A percentile compares a stretch with the other conserved stretches of the same genome.
Conservation (phyloP, 2,113 vertebrate genomes). For the Pavo muticus region DNA sequence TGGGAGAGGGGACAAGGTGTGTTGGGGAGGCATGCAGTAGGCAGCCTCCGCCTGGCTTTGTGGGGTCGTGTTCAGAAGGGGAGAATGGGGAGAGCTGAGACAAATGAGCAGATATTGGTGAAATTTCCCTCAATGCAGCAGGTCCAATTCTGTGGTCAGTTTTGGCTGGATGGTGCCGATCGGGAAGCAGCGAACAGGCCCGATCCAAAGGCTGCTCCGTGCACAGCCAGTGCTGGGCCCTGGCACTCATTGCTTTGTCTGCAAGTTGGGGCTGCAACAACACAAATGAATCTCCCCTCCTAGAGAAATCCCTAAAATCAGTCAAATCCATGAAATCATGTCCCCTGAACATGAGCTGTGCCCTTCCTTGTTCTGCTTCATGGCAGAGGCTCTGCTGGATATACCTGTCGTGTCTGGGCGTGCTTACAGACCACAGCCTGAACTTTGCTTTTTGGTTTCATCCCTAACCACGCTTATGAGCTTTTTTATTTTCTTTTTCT, state of each 20-base stretch:
- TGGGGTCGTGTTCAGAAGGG: background rate
- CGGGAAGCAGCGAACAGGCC: background rate
- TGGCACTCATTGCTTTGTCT: background rate
- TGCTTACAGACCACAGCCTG: fast-evolving
- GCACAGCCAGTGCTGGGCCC: fast-evolving
- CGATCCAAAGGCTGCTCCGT: background rate
- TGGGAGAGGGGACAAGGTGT: background rate
- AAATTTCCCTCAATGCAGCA: background rate
- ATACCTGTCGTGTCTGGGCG: fast-evolving
- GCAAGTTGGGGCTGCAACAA: background rate
- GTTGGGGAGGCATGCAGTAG: background rate
- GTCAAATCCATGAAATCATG: background rate
- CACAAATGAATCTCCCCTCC: background rate
- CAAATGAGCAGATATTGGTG: background rate
- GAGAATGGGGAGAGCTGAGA: background rate
- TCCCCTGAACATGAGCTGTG: background rate
- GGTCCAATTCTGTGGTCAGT: background rate
- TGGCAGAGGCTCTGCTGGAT: background rate
- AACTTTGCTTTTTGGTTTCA: background rate
- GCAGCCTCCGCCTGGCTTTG: background rate
- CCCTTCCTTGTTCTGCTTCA: background rate
- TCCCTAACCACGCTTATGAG: background rate
- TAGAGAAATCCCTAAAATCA: background rate
- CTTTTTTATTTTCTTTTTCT: background rate
- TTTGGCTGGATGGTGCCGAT: background rate